Base-by-base conservation (phyloP, 2,888 invertebrate genomes). In the Volucella zonaria region DNA sequence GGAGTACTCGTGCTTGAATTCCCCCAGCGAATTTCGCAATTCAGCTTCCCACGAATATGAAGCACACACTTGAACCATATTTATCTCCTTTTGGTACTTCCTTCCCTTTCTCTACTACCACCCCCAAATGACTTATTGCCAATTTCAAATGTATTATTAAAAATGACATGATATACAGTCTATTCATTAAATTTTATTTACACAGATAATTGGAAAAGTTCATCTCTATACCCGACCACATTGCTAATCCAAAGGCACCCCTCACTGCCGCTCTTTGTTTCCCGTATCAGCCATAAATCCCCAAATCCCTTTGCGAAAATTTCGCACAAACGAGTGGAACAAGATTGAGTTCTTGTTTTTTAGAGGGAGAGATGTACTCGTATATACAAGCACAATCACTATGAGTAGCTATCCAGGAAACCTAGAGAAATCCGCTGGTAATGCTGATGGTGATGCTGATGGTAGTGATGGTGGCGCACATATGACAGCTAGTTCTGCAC, bases 201-300 rank as follows among this genome's bases (percentile, higher is more conserved):
- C 83, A 85, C 83, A 80, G 83, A 80, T 85, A 85, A 85, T 85
- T 85, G 83, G 83, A 85, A 85, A 85, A 85, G 81, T 85, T 85
- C 83, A 85, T 85, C 76, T 40, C 79, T 64, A 43, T 68, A 38
- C 64, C 59, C 73, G 61, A 14, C 70, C 51, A 74, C 58, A 64
- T 54, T 70, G 68, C 64, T 76, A 75, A 75, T 75, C 59, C 56
- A 70, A 56, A 38, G 40, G 68, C 51, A 51, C 15, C 40, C 40
- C 42, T n/a, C 42, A 38, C 51, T 42, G 10, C 14, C 8, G 49
- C 18, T 11, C 31, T 42, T 42, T 15, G 43, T 47, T 56, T 56
- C 38, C 52, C 10, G 73, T 47, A 73, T 75, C 71, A 85, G 67
- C 76, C 71, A 85, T 85, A 85, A 85, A 80, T 85, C 76, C 80